These are phyloP conservation scores for Anas capensis DNA, from an alignment of 2,797 vertebrate species.

Conservation along the genomic window DNA sequence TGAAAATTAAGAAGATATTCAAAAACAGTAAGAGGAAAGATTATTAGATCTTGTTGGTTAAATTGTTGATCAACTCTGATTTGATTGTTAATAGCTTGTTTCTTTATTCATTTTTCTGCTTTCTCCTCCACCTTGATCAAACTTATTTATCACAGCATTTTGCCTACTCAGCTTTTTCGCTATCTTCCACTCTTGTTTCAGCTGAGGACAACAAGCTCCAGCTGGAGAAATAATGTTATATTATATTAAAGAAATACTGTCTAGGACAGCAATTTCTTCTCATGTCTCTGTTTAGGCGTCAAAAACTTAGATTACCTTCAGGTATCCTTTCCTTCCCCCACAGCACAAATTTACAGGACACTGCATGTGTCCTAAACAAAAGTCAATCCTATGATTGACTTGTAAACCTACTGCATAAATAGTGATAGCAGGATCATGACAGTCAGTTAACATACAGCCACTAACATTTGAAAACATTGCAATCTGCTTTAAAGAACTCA, in stretches of 20 bases:
- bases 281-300: background rate
- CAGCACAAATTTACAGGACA: background rate
- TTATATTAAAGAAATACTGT: too few species aligned
- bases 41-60: background rate
- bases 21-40: background rate
- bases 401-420: background rate
- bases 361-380: background rate
- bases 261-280: background rate
- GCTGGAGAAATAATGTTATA: background rate
- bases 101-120: background rate
- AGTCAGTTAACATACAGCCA: background rate
- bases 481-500: background rate
- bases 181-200: background rate
- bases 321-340: background rate
- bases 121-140: background rate
- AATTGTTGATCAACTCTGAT: background rate
- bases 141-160: background rate
- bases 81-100: background rate
- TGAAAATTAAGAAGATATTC: background rate
- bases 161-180: background rate
- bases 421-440: background rate
- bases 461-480: background rate
- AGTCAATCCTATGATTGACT: background rate
- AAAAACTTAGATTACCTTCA: background rate
- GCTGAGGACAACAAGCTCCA: background rate